phyloP scores from a whole-genome alignment of 2,797 vertebrate species.

The Salmo trutta region DNA sequence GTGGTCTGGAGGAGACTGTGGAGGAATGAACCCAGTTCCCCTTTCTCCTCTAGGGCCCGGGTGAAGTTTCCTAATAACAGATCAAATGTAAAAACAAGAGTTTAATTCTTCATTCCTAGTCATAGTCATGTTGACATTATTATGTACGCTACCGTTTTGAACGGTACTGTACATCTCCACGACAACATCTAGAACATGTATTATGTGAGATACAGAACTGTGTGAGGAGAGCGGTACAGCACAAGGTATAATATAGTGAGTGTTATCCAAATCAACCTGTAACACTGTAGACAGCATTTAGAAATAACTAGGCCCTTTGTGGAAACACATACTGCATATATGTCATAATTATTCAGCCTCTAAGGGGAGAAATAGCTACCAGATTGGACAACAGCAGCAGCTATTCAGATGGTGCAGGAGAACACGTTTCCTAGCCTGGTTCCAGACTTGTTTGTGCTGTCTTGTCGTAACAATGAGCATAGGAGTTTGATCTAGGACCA shows the following conservation, averaged over 20 bases:
- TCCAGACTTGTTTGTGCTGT: no score
- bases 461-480: no score
- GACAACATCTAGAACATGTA: not conserved
- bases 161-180: not conserved
- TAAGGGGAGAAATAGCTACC: not conserved
- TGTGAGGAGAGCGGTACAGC: not conserved
- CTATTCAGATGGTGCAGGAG: not conserved
- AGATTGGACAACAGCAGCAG: not conserved
- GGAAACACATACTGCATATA: conserved; percentile 16
- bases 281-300: not conserved
- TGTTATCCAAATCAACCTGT: not conserved
- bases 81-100: no score
- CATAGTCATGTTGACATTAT: not conserved
- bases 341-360: not conserved
- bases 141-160: not conserved
- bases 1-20: no score
- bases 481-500: no score
- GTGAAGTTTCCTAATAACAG: no score
- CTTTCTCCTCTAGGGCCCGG: no score
- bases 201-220: not conserved
- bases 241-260: not conserved
- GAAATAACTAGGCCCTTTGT: not conserved
- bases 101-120: not conserved
- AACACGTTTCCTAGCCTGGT: not conserved
- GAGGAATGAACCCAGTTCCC: no score